Conservation (phyloP, 2,797 vertebrate genomes). For the Scolopax rusticola region DNA sequence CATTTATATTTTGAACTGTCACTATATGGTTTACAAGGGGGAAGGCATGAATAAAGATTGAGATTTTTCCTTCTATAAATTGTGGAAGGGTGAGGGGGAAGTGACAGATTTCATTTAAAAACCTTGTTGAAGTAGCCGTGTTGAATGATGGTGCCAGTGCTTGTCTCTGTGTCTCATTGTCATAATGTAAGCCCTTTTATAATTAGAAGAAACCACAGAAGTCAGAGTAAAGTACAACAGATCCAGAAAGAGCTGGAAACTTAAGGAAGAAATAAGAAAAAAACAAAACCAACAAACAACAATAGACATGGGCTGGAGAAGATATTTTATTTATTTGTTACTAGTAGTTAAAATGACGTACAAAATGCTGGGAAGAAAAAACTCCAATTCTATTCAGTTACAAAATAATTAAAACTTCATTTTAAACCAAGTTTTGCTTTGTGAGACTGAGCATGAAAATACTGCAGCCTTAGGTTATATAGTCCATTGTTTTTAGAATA, state of each 20-base stretch:
- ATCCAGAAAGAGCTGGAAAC: slow-evolving; percentile 67
- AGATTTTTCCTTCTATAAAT: slow-evolving; percentile 58
- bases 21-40: slow-evolving; percentile 27
- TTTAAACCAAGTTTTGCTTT: slow-evolving; percentile 76
- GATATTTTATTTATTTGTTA: slow-evolving; percentile 80
- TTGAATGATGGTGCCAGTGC: slow-evolving; percentile 62
- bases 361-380: slow-evolving; percentile 77
- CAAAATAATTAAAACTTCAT: slow-evolving; percentile 78
- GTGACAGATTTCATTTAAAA: slow-evolving; percentile 63
- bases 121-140: slow-evolving; percentile 40
- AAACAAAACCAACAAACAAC: slow-evolving; percentile 4
- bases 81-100: slow-evolving; percentile 41
- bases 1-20: slow-evolving; percentile 43
- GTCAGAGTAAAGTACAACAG: slow-evolving; percentile 66
- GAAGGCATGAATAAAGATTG: slow-evolving; percentile 46
- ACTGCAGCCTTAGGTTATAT: slow-evolving; percentile 70
- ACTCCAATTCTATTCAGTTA: slow-evolving; percentile 78
- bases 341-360: slow-evolving; percentile 78
- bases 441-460: slow-evolving; percentile 69
- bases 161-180: slow-evolving; percentile 47
- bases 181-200: slow-evolving; percentile 66
- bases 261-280: slow-evolving; percentile 25
- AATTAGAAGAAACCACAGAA: slow-evolving; percentile 67
- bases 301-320: slow-evolving; percentile 65
- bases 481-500: slow-evolving; percentile 74